Evolutionary conservation across 2,797 vertebrate species (phyloP).

Genomic region (Hoplostethus atlanticus): DNA sequence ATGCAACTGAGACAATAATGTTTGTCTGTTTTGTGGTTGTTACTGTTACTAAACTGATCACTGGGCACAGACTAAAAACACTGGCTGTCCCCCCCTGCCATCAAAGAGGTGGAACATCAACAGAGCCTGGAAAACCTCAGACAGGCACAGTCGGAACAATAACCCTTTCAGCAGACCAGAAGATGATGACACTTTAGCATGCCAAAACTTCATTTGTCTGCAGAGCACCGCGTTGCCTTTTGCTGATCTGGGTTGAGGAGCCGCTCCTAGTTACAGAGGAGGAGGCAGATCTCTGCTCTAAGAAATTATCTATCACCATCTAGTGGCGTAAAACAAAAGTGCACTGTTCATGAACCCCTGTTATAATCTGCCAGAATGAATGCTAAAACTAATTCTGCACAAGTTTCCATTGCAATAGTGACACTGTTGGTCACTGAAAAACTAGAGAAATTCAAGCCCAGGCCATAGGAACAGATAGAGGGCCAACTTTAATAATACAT

Average conservation of each 20-base stretch:
- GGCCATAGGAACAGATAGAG: slow-evolving; percentile 86
- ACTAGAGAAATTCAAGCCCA: slow-evolving; percentile 20
- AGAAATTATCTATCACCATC: slow-evolving; percentile 68
- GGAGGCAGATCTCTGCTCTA: slow-evolving; percentile 10
- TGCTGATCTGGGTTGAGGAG: slow-evolving; percentile 35
- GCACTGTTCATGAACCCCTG: slow-evolving; percentile 17
- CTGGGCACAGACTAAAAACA: slow-evolving; percentile 63
- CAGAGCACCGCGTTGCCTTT: slow-evolving; percentile 17
- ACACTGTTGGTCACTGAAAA: not conserved
- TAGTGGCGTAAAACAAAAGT: slow-evolving; percentile 65
- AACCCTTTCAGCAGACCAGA: slow-evolving; percentile 39
- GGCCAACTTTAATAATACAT: slow-evolving; percentile 92
- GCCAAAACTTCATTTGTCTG: slow-evolving; percentile 64
- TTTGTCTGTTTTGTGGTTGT: slow-evolving; percentile 73
- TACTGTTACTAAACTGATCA: slow-evolving; percentile 54
- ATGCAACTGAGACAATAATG: slow-evolving; percentile 70
- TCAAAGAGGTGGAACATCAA: slow-evolving; percentile 70
- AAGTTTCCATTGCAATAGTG: not conserved
- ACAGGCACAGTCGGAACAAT: slow-evolving; percentile 53
- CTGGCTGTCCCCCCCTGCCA: slow-evolving; percentile 55
- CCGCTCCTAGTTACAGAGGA: not conserved
- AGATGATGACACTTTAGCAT: slow-evolving; percentile 67
- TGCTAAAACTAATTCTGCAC: not conserved
- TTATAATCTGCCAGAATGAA: slow-evolving; percentile 2
- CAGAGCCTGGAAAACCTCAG: slow-evolving; percentile 59